phyloP scores from a whole-genome alignment of 2,888 invertebrate genomes.

The Caenorhabditis wallacei region DNA sequence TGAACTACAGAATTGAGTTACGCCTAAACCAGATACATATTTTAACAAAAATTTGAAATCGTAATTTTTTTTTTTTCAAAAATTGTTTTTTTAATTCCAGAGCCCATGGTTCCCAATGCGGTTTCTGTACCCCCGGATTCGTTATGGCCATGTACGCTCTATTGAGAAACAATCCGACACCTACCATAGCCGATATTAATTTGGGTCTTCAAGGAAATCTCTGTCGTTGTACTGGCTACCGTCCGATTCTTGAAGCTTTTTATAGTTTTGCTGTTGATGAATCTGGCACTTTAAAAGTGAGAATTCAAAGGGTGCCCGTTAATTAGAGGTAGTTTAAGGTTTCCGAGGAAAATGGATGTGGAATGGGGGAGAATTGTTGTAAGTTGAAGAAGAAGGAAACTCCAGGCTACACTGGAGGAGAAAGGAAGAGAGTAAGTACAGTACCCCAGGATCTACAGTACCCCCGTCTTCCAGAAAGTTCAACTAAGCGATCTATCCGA shows the following conservation, averaged over 20 bases:
- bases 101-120: slow-evolving; percentile 95
- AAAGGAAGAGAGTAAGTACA: slow-evolving; percentile 34
- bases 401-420: slow-evolving; percentile 58
- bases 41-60: neutral
- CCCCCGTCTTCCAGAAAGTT: slow-evolving; percentile 55
- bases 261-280: slow-evolving; percentile 84
- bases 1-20: no score
- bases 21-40: no score
- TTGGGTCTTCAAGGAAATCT: slow-evolving; percentile 86
- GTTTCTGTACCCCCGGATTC: slow-evolving; percentile 96
- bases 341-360: slow-evolving; percentile 66
- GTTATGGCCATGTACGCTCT: slow-evolving; percentile 97
- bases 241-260: slow-evolving; percentile 94
- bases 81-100: no score
- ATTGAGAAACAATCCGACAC: slow-evolving; percentile 88
- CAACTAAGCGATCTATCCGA: slow-evolving; percentile 71
- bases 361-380: slow-evolving; percentile 76
- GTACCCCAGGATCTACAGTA: neutral
- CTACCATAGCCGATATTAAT: slow-evolving; percentile 84
- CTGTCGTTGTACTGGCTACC: slow-evolving; percentile 95
- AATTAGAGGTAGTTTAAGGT: neutral
- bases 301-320: neutral
- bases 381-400: slow-evolving; percentile 45
- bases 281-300: slow-evolving; percentile 70
- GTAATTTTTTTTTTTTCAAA: no score